Evolutionary conservation across 2,888 invertebrate genomes (phyloP).

Genomic region (Cheilosia pagana): DNA sequence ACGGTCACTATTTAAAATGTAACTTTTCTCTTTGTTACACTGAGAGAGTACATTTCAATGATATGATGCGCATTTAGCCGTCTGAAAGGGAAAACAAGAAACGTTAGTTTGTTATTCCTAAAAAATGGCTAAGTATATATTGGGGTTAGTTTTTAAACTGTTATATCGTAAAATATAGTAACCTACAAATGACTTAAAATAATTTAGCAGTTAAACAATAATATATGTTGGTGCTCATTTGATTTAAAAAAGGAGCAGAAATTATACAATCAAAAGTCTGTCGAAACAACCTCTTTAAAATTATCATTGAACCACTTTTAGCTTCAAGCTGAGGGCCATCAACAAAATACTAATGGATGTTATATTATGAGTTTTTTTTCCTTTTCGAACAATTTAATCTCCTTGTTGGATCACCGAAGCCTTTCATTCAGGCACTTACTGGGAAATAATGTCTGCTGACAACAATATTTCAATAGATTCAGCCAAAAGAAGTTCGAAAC

Average conservation of each 20-base stretch:
- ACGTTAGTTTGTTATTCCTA: too few species aligned
- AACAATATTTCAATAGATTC: too few species aligned
- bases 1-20: slow-evolving; percentile 54
- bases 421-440: too few species aligned
- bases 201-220: too few species aligned
- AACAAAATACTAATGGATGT: background rate
- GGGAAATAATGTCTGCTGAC: too few species aligned
- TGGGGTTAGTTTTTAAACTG: too few species aligned
- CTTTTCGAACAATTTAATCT: background rate
- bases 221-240: too few species aligned
- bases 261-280: background rate
- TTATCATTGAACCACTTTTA: background rate
- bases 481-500: too few species aligned
- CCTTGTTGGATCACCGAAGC: background rate
- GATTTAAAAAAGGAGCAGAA: background rate
- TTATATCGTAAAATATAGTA: too few species aligned
- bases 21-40: slow-evolving; percentile 54
- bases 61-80: slow-evolving; percentile 53
- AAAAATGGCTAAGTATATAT: too few species aligned
- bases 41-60: slow-evolving; percentile 66
- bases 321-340: background rate
- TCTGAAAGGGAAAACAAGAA: slow-evolving; percentile 43
- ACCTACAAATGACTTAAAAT: too few species aligned
- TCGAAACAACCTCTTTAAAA: background rate
- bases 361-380: background rate